These are phyloP conservation scores for Strongylocentrotus purpuratus DNA, from an alignment of 35 echinoderm and acorn worm species.

Conservation along the genomic window DNA sequence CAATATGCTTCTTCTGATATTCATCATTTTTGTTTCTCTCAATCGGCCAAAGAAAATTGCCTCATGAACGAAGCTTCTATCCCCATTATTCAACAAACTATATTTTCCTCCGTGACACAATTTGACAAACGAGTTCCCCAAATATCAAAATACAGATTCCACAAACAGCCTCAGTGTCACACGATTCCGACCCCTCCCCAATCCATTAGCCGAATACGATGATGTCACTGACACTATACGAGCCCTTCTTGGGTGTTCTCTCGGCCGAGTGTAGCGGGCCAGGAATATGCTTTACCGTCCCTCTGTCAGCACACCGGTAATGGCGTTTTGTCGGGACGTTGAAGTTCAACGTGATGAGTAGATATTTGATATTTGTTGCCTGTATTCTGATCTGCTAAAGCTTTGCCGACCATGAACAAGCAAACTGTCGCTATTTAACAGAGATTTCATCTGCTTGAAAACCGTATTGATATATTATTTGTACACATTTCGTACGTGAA, in stretches of 20 bases:
- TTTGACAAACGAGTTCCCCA: neutral
- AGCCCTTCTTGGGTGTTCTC: constrained; percentile 47
- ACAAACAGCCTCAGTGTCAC: constrained; percentile 34
- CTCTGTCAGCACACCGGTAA: constrained; percentile 29
- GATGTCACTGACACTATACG: constrained; percentile 42
- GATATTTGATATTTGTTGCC: neutral
- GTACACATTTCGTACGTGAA: neutral
- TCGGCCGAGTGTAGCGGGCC: constrained; percentile 25
- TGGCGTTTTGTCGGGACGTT: constrained; percentile 15
- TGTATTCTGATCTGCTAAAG: neutral
- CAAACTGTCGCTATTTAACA: neutral
- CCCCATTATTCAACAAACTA: neutral
- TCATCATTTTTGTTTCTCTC: neutral
- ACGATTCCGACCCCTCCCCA: constrained; percentile 8
- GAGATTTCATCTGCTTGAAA: neutral
- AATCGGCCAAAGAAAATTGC: neutral
- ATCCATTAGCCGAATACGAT: constrained; percentile 3
- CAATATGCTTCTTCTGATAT: neutral
- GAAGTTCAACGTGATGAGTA: neutral
- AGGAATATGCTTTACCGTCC: neutral
- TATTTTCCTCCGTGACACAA: neutral
- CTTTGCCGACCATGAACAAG: neutral
- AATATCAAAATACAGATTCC: constrained; percentile 2
- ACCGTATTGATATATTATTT: neutral
- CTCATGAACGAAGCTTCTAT: neutral